Conservation (phyloP, 2,797 vertebrate genomes). For the Chiroxiphia lanceolata region DNA sequence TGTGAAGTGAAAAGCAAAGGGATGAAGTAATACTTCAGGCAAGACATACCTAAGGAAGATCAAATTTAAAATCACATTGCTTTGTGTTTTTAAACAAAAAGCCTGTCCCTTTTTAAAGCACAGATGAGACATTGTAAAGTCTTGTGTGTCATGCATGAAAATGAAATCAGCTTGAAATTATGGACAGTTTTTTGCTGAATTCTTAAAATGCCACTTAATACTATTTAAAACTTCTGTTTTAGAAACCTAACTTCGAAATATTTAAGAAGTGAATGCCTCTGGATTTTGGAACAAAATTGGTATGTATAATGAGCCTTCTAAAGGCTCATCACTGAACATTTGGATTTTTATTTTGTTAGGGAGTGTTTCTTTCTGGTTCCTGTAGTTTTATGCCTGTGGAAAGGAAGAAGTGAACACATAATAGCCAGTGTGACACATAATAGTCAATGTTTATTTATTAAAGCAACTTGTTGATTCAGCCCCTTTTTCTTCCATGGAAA, state of each 20-base stretch:
- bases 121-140: neutral
- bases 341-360: neutral
- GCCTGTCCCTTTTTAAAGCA: neutral
- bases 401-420: neutral
- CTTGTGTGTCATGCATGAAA: neutral
- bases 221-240: neutral
- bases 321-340: neutral
- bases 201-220: neutral
- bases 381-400: neutral
- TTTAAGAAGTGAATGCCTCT: neutral
- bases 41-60: neutral
- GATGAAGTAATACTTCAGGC: neutral
- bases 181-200: neutral
- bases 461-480: neutral
- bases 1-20: neutral
- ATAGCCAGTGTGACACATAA: neutral
- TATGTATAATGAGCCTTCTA: neutral
- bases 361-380: neutral
- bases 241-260: neutral
- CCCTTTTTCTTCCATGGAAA: neutral
- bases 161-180: neutral
- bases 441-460: neutral
- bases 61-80: neutral
- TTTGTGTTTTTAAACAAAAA: neutral
- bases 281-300: constrained; percentile 19